Conservation (phyloP, 2,888 invertebrate species). For the Platycheirus albimanus region DNA sequence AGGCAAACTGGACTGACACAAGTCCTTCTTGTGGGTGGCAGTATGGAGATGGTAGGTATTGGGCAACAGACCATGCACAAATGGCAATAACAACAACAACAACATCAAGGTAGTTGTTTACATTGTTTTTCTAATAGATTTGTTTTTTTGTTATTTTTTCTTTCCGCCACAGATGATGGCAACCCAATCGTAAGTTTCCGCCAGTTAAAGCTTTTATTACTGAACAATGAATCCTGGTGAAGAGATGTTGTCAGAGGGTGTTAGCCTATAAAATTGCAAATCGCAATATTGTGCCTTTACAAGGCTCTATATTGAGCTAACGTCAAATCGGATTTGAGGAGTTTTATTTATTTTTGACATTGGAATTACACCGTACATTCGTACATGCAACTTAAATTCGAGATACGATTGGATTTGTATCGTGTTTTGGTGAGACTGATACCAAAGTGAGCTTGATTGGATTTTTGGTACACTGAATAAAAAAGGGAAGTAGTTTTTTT, state of each 20-base stretch:
- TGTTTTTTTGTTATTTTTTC: constrained; percentile 38
- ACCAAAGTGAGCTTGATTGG: constrained; percentile 7
- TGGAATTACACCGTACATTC: constrained; percentile 18
- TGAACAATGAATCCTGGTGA: neutral
- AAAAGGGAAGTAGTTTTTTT: too few species aligned
- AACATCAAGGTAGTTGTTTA: constrained; percentile 51
- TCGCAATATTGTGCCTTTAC: constrained; percentile 21
- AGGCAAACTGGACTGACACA: constrained; percentile 38
- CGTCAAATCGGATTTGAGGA: constrained; percentile 45
- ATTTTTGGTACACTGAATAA: constrained; percentile 48
- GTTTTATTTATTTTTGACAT: constrained; percentile 1
- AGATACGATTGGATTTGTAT: constrained; percentile 32
- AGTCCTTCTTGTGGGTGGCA: constrained; percentile 17
- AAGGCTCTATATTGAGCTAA: neutral
- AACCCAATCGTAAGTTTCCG: constrained; percentile 36
- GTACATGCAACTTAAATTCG: constrained; percentile 20
- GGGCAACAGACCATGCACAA: constrained; percentile 41
- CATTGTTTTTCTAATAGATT: constrained; percentile 37
- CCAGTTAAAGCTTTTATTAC: constrained; percentile 36
- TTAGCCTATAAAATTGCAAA: constrained; percentile 47
- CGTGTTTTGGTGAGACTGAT: constrained; percentile 10
- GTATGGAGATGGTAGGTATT: constrained; percentile 8
- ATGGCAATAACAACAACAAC: constrained; percentile 2
- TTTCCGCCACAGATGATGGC: constrained; percentile 14
- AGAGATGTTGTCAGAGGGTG: constrained; percentile 13